A percentile compares a stretch with the other conserved stretches of the same genome.
Evolutionary conservation across 1,140 invertebrate species (phyloP).

Genomic region (Holotrichia oblita): DNA sequence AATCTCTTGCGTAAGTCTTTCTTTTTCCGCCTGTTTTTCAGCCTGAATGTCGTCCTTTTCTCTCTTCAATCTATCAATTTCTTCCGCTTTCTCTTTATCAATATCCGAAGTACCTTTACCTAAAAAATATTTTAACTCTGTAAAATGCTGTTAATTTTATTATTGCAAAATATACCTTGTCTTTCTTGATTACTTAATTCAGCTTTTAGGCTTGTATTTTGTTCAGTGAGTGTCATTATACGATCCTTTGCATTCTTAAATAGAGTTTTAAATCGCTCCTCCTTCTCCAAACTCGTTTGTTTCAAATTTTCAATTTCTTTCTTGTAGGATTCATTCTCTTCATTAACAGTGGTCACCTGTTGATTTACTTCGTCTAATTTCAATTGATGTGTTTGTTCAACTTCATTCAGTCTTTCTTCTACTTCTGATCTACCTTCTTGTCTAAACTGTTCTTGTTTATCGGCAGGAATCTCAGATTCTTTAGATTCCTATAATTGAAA

Average conservation of each 20-base stretch:
- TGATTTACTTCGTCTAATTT: slow-evolving; percentile 71
- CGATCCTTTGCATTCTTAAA: slow-evolving; percentile 77
- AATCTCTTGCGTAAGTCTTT: slow-evolving; percentile 73
- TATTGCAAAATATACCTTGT: slow-evolving; percentile 53
- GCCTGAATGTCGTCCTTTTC: slow-evolving; percentile 75
- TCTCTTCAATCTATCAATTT: slow-evolving; percentile 76
- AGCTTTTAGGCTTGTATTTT: slow-evolving; percentile 67
- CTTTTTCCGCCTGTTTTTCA: slow-evolving; percentile 70
- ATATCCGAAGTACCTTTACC: slow-evolving; percentile 51
- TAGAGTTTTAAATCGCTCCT: slow-evolving; percentile 77
- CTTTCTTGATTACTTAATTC: slow-evolving; percentile 69
- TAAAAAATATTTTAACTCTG: slow-evolving; percentile 40
- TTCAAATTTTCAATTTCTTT: slow-evolving; percentile 77
- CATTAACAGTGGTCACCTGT: slow-evolving; percentile 66
- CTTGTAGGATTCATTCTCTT: slow-evolving; percentile 72
- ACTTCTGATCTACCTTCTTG: slow-evolving; percentile 66
- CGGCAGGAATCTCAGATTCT: slow-evolving; percentile 50
- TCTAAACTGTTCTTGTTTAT: slow-evolving; percentile 61
- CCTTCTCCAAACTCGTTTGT: slow-evolving; percentile 70
- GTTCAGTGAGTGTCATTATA: slow-evolving; percentile 74
- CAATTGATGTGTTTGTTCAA: slow-evolving; percentile 63
- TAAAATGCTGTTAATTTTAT: slow-evolving; percentile 25
- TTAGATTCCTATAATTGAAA: slow-evolving; percentile 10
- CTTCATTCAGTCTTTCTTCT: slow-evolving; percentile 59
- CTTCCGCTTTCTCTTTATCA: slow-evolving; percentile 51